Conservation (phyloP, 2,113 vertebrate species). For the Carassius carassius region DNA sequence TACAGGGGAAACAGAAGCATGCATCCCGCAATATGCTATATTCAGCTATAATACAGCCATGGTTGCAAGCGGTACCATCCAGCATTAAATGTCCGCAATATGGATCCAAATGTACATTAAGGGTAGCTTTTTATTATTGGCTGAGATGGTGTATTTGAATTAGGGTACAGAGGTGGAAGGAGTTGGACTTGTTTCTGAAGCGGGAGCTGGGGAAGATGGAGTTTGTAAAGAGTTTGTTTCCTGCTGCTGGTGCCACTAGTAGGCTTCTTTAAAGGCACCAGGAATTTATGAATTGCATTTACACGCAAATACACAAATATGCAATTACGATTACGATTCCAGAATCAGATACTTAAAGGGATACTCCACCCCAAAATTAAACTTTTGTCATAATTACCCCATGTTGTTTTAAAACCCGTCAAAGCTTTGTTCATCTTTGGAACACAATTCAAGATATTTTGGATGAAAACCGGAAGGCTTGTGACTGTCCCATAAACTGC, state of each 20-base stretch:
- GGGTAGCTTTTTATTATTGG: neutral
- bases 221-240: too few species aligned
- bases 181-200: neutral
- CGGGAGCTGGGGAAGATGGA: too few species aligned
- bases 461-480: too few species aligned
- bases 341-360: too few species aligned
- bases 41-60: constrained; percentile 2
- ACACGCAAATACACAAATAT: too few species aligned
- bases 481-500: too few species aligned
- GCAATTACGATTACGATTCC: too few species aligned
- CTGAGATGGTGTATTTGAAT: neutral
- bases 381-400: too few species aligned
- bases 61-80: neutral
- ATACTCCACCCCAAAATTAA: too few species aligned
- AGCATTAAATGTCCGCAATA: neutral
- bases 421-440: too few species aligned
- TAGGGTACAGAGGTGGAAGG: neutral
- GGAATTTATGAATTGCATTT: neutral
- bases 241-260: neutral
- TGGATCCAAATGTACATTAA: neutral
- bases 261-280: neutral
- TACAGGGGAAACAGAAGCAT: neutral
- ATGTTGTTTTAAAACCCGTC: too few species aligned
- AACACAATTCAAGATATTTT: too few species aligned
- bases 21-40: neutral